Percentiles rank a stretch among this genome's conserved stretches.
phyloP scores from a whole-genome alignment of 2,113 vertebrate genomes.

The Vidua chalybeata region DNA sequence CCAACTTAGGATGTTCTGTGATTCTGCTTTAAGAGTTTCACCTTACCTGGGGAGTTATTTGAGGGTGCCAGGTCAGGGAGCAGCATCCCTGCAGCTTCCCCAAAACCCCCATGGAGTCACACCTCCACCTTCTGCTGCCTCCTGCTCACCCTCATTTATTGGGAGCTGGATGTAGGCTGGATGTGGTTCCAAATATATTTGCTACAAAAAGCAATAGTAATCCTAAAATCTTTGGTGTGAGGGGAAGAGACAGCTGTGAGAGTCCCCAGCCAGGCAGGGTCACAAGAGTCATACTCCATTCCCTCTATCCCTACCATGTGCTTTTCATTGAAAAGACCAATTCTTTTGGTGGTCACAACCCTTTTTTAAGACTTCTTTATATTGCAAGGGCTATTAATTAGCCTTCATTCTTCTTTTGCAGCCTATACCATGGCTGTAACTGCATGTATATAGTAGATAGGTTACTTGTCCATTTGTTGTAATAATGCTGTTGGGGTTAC shows the following conservation, averaged over 20 bases:
- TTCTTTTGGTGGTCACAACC: neutral
- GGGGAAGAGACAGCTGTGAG: neutral
- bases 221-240: neutral
- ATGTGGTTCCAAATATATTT: neutral
- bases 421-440: neutral
- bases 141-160: neutral
- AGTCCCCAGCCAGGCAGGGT: neutral
- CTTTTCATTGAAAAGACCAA: neutral
- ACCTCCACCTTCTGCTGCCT: neutral
- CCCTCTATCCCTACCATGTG: accelerated
- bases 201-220: neutral
- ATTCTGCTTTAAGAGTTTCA: neutral
- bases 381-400: neutral
- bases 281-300: neutral
- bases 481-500: neutral
- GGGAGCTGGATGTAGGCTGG: neutral
- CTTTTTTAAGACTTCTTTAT: neutral
- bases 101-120: accelerated
- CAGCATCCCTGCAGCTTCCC: accelerated
- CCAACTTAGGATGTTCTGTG: neutral
- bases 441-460: neutral
- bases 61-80: no score
- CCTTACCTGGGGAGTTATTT: neutral
- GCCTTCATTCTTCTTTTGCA: neutral
- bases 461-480: neutral